Conservation (phyloP, 2,888 invertebrate genomes). For the Busseola fusca region DNA sequence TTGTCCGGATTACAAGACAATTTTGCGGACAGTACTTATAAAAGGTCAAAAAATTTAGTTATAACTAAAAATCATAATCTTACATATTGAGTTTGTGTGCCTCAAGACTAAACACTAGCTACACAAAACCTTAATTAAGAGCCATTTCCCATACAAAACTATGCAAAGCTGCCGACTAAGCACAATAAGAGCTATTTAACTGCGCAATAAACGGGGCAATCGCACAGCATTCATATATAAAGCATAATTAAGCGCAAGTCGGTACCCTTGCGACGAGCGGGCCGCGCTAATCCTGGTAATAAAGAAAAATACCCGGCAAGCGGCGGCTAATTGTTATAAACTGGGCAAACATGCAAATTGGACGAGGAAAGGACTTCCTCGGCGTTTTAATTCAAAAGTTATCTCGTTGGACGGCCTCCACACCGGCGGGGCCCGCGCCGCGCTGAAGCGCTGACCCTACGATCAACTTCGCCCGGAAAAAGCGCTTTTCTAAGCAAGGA, state of each 20-base stretch:
- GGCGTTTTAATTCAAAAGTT: constrained; percentile 79
- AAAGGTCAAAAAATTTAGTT: too few species aligned
- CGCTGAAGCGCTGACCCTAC: constrained; percentile 17
- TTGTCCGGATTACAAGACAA: too few species aligned
- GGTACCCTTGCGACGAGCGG: constrained; percentile 58
- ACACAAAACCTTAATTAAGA: constrained; percentile 21
- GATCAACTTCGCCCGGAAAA: constrained; percentile 22
- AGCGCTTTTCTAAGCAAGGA: constrained; percentile 42
- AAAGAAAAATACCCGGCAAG: constrained; percentile 86
- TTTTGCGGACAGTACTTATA: too few species aligned
- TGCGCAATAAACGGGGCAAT: constrained; percentile 66
- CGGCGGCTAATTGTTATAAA: constrained; percentile 86
- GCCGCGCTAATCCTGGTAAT: constrained; percentile 82
- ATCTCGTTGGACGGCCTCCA: constrained; percentile 63
- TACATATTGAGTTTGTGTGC: too few species aligned
- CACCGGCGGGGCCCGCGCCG: constrained; percentile 22
- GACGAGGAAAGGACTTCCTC: constrained; percentile 77
- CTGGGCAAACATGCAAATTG: constrained; percentile 86
- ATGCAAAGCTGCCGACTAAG: constrained; percentile 47
- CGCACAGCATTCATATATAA: constrained; percentile 76
- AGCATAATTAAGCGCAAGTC: constrained; percentile 78
- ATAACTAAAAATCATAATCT: too few species aligned
- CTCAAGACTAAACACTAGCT: constrained; percentile 13
- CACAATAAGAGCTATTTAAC: constrained; percentile 59
- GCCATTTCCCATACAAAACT: constrained; percentile 41